Base-by-base conservation (phyloP, 2,797 vertebrate species). In the Bufotes viridis region DNA sequence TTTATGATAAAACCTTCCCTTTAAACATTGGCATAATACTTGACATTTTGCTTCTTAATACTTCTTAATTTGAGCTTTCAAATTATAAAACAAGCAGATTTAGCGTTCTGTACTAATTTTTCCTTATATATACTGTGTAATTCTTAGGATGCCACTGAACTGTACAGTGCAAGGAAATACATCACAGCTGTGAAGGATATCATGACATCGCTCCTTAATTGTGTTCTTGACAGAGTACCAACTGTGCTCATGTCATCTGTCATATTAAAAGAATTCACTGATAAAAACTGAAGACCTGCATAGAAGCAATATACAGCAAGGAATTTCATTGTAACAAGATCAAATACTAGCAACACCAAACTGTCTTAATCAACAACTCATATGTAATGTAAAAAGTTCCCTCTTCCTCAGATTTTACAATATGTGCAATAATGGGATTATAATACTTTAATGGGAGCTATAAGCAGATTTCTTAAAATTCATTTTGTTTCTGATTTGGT, bases 191-290 rank as follows among this genome's bases (percentile, higher is more conserved):
- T 79, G 57, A 80, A 88, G 82, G 79, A 79, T 88, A 67, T 42
- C 82, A 88, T 88, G 87, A 88, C 63, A 84, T 84, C 26, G 65
- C 29, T 85, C 49, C 74, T 85, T 85, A 85, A 85, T 85, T 85
- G 82, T 85, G 76, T 63, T 74, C 49, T 55, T 88, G 82, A 81
- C 74, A 61, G 69, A 88, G 75, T 70, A 69, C 87, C 87, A 75
- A 70, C 83, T 88, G 82, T 85, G 82, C 76, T 85, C 57, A 85
- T 88, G 78, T 85, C 82, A 85, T 88, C 78, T 75, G 65, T 85
- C 78, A 88, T 85, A 88, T 85, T 75, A 85, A 85, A 88, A 85
- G 57, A 49, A 85, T 81, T 84, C 82, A 29, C 29, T 81, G 78
- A 69, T 22, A 81, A 49, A 57, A 88, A 81, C 67, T 88, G 78